A percentile compares a stretch with the other conserved stretches of the same genome.
phyloP scores from a whole-genome alignment of 2,888 invertebrate species.

The Dermolepida albohirtum region DNA sequence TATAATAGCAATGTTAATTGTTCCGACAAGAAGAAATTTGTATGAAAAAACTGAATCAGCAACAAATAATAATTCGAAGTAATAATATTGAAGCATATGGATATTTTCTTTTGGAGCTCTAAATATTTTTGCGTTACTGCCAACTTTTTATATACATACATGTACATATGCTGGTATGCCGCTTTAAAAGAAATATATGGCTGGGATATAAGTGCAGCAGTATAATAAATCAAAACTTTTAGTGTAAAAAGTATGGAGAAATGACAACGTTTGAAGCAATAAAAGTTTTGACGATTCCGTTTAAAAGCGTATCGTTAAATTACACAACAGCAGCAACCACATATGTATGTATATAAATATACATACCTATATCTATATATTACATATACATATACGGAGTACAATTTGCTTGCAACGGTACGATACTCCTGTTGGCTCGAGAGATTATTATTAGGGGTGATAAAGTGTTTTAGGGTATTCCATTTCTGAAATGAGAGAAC shows the following conservation, averaged over 20 bases:
- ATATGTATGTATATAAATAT: background rate
- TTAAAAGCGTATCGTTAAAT: background rate
- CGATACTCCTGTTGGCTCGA: background rate
- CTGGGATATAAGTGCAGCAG: too few relatives aligned
- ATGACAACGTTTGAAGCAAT: slow-evolving; percentile 7
- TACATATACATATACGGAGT: too few relatives aligned
- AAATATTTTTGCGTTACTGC: too few relatives aligned
- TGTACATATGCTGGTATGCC: background rate
- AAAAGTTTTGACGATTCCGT: slow-evolving; percentile 6
- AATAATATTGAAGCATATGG: too few relatives aligned
- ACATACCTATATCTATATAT: background rate
- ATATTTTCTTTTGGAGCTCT: too few relatives aligned
- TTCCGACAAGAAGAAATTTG: too few relatives aligned
- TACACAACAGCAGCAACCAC: too few relatives aligned
- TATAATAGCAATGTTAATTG: too few relatives aligned
- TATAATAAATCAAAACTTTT: slow-evolving; percentile 5
- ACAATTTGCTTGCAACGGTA: too few relatives aligned
- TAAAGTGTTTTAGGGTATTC: slow-evolving; percentile 19
- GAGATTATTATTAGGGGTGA: slow-evolving; percentile 21
- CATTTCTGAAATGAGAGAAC: slow-evolving; percentile 17
- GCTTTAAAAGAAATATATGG: too few relatives aligned
- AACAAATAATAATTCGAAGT: too few relatives aligned
- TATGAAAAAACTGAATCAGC: too few relatives aligned
- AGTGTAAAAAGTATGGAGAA: background rate
- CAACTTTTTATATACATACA: background rate